These are phyloP conservation scores for Craniophora ligustri DNA, from an alignment of 2,888 invertebrate species.

Conservation along the genomic window DNA sequence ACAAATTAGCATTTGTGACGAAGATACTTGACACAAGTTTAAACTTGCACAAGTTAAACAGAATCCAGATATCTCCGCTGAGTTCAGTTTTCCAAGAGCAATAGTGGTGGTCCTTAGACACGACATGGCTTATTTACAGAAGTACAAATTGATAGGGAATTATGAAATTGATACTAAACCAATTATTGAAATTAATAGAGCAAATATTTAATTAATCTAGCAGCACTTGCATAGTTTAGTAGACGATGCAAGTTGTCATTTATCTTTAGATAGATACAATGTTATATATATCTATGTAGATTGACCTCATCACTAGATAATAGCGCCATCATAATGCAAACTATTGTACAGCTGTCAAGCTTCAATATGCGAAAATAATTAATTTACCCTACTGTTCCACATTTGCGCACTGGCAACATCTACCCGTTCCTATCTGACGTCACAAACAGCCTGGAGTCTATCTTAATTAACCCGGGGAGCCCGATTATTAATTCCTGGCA, in stretches of 20 bases:
- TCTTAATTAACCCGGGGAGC: conserved; percentile 70
- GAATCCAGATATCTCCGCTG: conserved; percentile 49
- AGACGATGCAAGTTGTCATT: no score
- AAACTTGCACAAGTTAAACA: conserved; percentile 51
- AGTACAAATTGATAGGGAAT: conserved; percentile 11
- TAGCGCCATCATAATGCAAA: no score
- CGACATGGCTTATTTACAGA: conserved; percentile 5
- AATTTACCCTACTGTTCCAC: conserved; percentile 24
- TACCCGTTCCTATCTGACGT: conserved; percentile 54
- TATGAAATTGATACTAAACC: no score
- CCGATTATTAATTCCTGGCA: conserved; percentile 73
- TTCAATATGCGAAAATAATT: neutral
- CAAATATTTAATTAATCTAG: no score
- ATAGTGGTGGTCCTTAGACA: conserved; percentile 40
- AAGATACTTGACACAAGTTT: conserved; percentile 48
- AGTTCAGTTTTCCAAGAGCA: conserved; percentile 55
- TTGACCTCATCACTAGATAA: no score
- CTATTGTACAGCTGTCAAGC: no score
- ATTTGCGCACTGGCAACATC: conserved; percentile 23
- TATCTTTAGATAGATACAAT: no score
- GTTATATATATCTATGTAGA: no score
- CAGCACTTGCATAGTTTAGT: no score
- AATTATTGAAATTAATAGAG: no score
- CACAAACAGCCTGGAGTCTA: conserved; percentile 62
- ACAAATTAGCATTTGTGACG: conserved; percentile 54